These are phyloP conservation scores for Drosophila fulvimacula DNA, from an alignment of 2,888 invertebrate species.

Conservation along the genomic window DNA sequence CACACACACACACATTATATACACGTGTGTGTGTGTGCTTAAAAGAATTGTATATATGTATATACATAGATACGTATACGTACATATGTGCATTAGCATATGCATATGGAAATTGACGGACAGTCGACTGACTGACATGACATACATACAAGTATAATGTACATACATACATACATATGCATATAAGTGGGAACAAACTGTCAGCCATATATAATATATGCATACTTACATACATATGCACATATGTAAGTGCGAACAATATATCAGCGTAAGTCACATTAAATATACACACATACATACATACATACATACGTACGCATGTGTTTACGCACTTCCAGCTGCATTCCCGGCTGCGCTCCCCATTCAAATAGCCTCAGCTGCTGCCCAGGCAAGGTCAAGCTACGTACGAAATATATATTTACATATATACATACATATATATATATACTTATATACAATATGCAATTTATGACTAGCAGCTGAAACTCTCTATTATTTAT, in stretches of 20 bases:
- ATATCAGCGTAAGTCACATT: not conserved
- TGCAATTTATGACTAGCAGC: conserved; percentile 3
- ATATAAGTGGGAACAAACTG: no score
- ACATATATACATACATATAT: not conserved
- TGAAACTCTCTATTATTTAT: conserved; percentile 4
- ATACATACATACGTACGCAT: conserved; percentile 1
- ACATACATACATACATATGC: not conserved
- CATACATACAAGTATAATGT: not conserved
- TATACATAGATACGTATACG: not conserved
- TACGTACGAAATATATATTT: conserved; percentile 1
- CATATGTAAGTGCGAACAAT: not conserved
- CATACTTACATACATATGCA: not conserved
- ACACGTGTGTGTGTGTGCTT: conserved; percentile 5
- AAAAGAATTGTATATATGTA: conserved; percentile 23
- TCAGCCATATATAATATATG: no score
- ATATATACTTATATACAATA: not conserved
- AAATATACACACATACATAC: not conserved
- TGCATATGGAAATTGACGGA: conserved; percentile 32
- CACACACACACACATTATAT: conserved; percentile 24
- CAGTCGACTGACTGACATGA: conserved; percentile 23
- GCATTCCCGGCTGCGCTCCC: conserved; percentile 15
- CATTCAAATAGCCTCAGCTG: conserved; percentile 5
- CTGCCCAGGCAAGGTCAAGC: conserved; percentile 26
- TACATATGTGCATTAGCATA: conserved; percentile 16
- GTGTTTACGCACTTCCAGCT: conserved; percentile 10